Evolutionary conservation across 2,797 vertebrate species (phyloP), one percentile per base, ranked within the genome.

Genomic region (Gymnoscopelus braueri): DNA sequence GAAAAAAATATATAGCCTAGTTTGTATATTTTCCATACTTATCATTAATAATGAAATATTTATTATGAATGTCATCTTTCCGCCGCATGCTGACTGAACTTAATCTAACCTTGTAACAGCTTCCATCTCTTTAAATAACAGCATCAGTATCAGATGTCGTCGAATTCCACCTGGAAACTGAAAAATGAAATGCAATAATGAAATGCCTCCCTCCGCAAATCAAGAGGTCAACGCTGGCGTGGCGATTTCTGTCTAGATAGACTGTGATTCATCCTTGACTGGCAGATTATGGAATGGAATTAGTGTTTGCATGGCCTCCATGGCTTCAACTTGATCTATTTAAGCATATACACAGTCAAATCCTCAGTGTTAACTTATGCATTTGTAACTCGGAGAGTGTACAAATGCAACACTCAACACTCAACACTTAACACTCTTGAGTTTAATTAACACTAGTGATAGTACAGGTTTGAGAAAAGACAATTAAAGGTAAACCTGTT

Each of bases 221-320:
- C 44, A 3, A 32, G 35, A 63, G 56, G 69, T 39, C 52, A 23
- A 23, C 0, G 4, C 39, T 52, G 26, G 35, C 65, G 52, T 62
- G 48, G 6, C 7, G 14, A 5, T 53, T 68, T 65, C 68, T 63
- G 35, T 61, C 52, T 3, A 8, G 55, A 63, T 52, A 62, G 59
- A 12, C 57, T 60, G 29, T 66, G 72, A 85, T 55, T 81, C 59
- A 77, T 77, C 39, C 74, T 50, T 82, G 77, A 85, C 54, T 79
- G 76, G 69, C 69, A 74, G 74, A 59, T 77, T 71, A 49, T 56
- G 50, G 75, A 48, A 79, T 24, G 14, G 59, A 70, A 79, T 84
- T 84, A 80, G 71, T 29, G 63, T 70, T 73, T 49, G 55, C 14
- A 3, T 15, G 52, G 52, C 26, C 44, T 56, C 77, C 49, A 48